Percentiles rank a stretch among this genome's conserved stretches.
phyloP scores from a whole-genome alignment of 2,888 invertebrate genomes.

The Peribatodes rhomboidaria region DNA sequence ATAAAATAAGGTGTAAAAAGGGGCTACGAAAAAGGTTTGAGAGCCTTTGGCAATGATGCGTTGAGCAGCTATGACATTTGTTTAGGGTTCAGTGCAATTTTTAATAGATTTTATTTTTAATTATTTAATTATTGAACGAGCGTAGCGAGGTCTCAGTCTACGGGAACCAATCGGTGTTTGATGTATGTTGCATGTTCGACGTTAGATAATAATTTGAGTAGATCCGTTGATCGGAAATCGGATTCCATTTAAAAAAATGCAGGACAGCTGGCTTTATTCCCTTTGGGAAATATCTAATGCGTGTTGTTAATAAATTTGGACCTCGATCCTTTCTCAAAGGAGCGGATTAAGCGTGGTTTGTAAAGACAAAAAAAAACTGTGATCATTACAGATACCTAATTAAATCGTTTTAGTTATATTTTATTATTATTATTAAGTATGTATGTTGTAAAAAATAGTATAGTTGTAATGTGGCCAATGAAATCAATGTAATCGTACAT shows the following conservation, averaged over 20 bases:
- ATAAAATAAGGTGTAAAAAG: background rate
- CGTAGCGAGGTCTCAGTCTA: too few species aligned
- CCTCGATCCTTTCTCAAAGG: too few species aligned
- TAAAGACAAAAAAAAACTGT: constrained; percentile 18
- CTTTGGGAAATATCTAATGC: too few species aligned
- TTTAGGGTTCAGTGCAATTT: constrained; percentile 21
- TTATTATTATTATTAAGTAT: background rate
- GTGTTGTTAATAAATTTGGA: too few species aligned
- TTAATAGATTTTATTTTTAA: background rate
- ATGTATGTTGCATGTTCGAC: too few species aligned
- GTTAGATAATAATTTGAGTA: too few species aligned
- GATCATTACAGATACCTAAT: constrained; percentile 8
- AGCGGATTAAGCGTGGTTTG: background rate
- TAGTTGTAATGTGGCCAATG: background rate
- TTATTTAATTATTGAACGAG: constrained; percentile 2
- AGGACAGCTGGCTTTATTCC: too few species aligned
- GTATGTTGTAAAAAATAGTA: background rate
- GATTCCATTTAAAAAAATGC: too few species aligned
- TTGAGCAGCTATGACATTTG: background rate
- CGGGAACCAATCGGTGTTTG: too few species aligned
- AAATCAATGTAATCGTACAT: too few species aligned
- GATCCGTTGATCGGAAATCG: too few species aligned
- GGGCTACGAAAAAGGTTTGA: background rate
- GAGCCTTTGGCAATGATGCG: background rate
- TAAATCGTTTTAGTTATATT: background rate